A percentile compares a stretch with the other conserved stretches of the same genome.
Conservation (phyloP, 2,888 invertebrate species). For the Agrotis exclamationis region DNA sequence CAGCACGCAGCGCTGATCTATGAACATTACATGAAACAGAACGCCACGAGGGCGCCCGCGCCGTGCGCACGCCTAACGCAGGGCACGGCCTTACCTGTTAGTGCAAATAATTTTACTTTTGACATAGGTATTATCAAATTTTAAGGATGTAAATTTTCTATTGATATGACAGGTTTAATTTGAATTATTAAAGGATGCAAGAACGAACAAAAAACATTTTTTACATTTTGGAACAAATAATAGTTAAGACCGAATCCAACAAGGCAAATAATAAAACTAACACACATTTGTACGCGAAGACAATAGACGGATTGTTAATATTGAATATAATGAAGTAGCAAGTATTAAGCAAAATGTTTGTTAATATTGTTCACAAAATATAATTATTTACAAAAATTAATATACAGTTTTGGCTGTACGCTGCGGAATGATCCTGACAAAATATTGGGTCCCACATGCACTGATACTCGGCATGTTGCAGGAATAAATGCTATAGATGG, state of each 20-base stretch:
- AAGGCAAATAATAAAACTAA: constrained; percentile 4
- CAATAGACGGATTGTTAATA: neutral
- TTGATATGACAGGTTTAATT: neutral
- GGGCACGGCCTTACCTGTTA: too few relatives aligned
- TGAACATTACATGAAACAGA: too few relatives aligned
- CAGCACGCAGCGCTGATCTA: too few relatives aligned
- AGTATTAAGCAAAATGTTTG: constrained; percentile 2
- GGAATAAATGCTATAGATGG: neutral
- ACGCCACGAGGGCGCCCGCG: too few relatives aligned
- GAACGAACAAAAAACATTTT: neutral
- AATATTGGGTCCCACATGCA: too few relatives aligned
- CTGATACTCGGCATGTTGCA: too few relatives aligned
- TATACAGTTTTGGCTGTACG: neutral
- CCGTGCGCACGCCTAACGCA: too few relatives aligned
- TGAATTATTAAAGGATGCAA: neutral
- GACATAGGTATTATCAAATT: neutral
- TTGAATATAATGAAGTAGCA: constrained; percentile 1
- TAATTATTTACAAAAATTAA: constrained; percentile 9
- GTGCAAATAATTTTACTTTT: neutral
- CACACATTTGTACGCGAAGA: constrained; percentile 1
- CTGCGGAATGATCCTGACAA: too few relatives aligned
- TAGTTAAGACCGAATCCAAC: constrained; percentile 3
- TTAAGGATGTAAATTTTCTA: neutral
- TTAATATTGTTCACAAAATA: constrained; percentile 9
- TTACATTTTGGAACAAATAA: neutral